Evolutionary conservation across 2,888 invertebrate genomes (phyloP), one percentile per base, ranked within the genome.

Genomic region (Pammene fasciana): DNA sequence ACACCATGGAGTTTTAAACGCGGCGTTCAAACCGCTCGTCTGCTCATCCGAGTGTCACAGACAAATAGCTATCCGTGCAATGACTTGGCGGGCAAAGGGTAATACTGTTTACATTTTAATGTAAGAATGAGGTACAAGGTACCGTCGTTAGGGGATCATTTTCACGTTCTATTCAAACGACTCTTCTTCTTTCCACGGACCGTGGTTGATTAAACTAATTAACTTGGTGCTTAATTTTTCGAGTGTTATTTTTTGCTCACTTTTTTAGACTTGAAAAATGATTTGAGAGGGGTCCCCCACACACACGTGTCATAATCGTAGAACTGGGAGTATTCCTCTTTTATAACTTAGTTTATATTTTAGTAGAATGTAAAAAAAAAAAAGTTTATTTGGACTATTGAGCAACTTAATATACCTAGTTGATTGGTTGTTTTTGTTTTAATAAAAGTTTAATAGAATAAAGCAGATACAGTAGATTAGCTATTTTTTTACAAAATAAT

Each of bases 81-180:
- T 75, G 83, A 84, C 84, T 85, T 85, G 79, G 82, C 84, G 79
- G 81, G 76, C 75, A 83, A 88, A 86, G 84, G 90, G 85, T 83
- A 80, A 80, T 82, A 80, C 81, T 87, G 90, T 90, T 91, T 90
- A 89, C 88, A 88, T 88, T 90, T 90, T 90, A 91, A 90, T 91
- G 88, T 86, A 89, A 89, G 90, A 89, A 87, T 84, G 83, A 76
- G 77, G 78, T 78, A 74, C 81, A 77, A 74, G 76, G 82, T 78
- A 74, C 81, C 77, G 74, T 89, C 88, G 86, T 89, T 87, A 87
- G 85, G 86, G 84, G 87, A 83, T 81, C 85, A 82, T 88, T 87
- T 84, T 83, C 81, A 82, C 83, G 84, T 83, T 82, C 84, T 75
- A 81, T 80, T 75, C 80, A 85, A 87, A 85, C 81, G 78, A 79